Conservation (phyloP, 2,888 invertebrate genomes). For the Pristionchus arcanus region DNA sequence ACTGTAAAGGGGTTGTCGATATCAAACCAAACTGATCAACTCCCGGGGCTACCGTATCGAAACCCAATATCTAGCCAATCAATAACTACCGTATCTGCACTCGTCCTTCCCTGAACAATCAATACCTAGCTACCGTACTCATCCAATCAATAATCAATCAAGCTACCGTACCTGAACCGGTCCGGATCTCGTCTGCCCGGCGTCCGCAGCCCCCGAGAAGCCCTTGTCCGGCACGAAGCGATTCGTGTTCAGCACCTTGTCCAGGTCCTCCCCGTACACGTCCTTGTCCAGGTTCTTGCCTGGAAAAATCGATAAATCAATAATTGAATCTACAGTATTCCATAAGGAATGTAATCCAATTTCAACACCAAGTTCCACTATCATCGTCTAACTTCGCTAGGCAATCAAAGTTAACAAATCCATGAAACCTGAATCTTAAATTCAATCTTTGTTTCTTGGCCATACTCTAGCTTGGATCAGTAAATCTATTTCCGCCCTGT, state of each 20-base stretch:
- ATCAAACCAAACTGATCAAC: background rate
- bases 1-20: background rate
- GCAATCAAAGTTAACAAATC: too few relatives aligned
- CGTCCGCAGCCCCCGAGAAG: conserved; percentile 90
- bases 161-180: conserved; percentile 87
- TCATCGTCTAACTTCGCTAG: too few relatives aligned
- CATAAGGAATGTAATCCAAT: too few relatives aligned
- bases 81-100: background rate
- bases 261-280: conserved; percentile 92
- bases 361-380: too few relatives aligned
- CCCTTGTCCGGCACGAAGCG: conserved; percentile 98
- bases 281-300: conserved; percentile 89
- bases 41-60: too few relatives aligned
- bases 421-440: too few relatives aligned
- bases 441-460: too few relatives aligned
- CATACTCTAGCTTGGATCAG: too few relatives aligned
- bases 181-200: conserved; percentile 82
- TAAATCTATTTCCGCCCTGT: too few relatives aligned
- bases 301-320: conserved; percentile 58
- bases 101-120: background rate
- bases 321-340: background rate
- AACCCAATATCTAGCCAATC: background rate
- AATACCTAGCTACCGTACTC: background rate
- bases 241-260: conserved; percentile 90
- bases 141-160: background rate